phyloP scores from a whole-genome alignment of 92 coral and sea anemone genomes.

The Nematostella vectensis region DNA sequence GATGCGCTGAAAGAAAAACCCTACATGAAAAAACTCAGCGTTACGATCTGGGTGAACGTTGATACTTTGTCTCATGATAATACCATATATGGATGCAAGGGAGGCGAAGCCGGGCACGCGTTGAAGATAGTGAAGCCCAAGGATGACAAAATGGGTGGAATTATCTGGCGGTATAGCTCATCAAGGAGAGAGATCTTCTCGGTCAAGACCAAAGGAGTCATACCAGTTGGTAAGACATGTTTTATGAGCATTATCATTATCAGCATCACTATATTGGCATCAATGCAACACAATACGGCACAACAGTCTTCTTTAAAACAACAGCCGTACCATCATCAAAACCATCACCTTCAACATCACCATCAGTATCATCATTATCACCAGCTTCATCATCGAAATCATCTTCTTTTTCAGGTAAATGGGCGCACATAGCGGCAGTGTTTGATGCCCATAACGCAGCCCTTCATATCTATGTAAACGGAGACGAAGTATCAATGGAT shows the following conservation, averaged over 20 bases:
- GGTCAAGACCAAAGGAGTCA: slow-evolving; percentile 24
- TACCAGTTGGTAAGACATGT: slow-evolving; percentile 44
- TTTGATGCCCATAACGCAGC: slow-evolving; percentile 38
- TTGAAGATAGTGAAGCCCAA: slow-evolving; percentile 16
- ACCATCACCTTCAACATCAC: no score
- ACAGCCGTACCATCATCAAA: no score
- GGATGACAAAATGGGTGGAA: slow-evolving; percentile 11
- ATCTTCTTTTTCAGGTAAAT: slow-evolving; percentile 24
- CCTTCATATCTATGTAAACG: slow-evolving; percentile 42
- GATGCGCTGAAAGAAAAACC: slow-evolving; percentile 6
- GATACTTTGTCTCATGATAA: slow-evolving; percentile 21
- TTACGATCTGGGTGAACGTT: slow-evolving; percentile 34
- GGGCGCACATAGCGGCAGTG: slow-evolving; percentile 53
- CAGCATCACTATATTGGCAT: no score
- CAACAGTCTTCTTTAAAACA: no score
- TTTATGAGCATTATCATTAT: no score
- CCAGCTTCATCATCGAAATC: no score
- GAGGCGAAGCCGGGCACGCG: slow-evolving; percentile 35
- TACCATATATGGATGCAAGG: slow-evolving; percentile 43
- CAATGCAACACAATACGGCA: no score
- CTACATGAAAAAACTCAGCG: slow-evolving; percentile 21
- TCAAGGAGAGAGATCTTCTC: slow-evolving; percentile 11
- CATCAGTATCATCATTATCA: no score
- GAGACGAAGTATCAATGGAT: slow-evolving; percentile 19
- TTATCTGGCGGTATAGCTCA: slow-evolving; percentile 36